phyloP scores from a whole-genome alignment of 2,797 vertebrate species.

The Rhinatrema bivittatum region DNA sequence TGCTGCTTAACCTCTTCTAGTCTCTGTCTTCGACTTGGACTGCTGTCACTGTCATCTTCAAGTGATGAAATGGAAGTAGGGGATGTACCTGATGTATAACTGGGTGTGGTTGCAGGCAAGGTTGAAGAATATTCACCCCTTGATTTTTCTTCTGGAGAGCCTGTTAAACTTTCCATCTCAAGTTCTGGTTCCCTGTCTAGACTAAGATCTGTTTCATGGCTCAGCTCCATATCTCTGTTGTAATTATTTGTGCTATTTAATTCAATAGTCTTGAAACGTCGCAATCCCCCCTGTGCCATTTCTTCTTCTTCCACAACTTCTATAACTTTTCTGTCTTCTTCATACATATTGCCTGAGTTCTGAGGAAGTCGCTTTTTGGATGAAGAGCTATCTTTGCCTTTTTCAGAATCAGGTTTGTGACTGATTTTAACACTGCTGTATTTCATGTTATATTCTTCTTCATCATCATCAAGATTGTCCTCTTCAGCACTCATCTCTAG shows the following conservation, averaged over 20 bases:
- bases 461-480: constrained; percentile 79
- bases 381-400: constrained; percentile 55
- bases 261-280: constrained; percentile 97
- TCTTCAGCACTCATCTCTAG: constrained; percentile 98
- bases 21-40: constrained; percentile 90
- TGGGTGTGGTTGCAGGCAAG: constrained; percentile 90
- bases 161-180: constrained; percentile 97
- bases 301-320: constrained; percentile 68
- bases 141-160: constrained; percentile 92
- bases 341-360: constrained; percentile 74
- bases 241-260: constrained; percentile 91
- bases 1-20: constrained; percentile 96
- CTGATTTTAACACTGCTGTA: constrained; percentile 61
- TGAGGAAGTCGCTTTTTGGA: constrained; percentile 75
- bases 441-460: constrained; percentile 56
- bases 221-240: constrained; percentile 79
- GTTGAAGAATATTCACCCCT: constrained; percentile 96
- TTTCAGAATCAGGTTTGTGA: constrained; percentile 70
- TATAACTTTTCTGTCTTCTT: constrained; percentile 74
- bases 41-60: constrained; percentile 98
- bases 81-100: constrained; percentile 94
- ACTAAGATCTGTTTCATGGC: constrained; percentile 73
- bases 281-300: constrained; percentile 81
- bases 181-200: constrained; percentile 92
- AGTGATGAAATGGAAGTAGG: constrained; percentile 96